Evolutionary conservation across 2,888 invertebrate species (phyloP), one percentile per base, ranked within the genome.

Genomic region (Drosophila bunnanda): DNA sequence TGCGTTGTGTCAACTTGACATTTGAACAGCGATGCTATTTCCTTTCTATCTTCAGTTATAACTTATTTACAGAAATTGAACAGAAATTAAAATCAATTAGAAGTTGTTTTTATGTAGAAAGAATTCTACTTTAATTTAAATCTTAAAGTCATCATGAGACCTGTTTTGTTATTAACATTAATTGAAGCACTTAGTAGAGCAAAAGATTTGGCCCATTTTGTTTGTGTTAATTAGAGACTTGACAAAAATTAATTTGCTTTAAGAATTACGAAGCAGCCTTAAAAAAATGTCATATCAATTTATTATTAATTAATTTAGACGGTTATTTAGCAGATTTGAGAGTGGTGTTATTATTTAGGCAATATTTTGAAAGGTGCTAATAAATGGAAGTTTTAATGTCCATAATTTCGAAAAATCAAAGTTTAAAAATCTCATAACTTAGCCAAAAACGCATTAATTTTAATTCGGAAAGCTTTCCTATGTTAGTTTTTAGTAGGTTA

Each of bases 1-100:
- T 69, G 69, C 66, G 43, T 60, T 32, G 57, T 22, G 52, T 36
- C 48, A 60, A 62, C 44, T 61, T 80, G 82, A 75, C 82, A 79
- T 80, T 82, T 80, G 28, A 13, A n/a, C 36, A 36, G 43, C 25
- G 10, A 2, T 20, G 32, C 48, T 2, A 5, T 17, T 30, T 8
- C 12, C 17, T 17, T 12, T 13, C 20, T n/a, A 44, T 56, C 36
- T 38, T 17, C 13, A 38, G 15, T 2, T 25, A 39, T n/a, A 28
- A 10, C 10, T 43, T 43, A 3, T 12, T 43, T 13, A 4, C 4
- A 15, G 2, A 28, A 46, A 46, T 46, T 2, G 4, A 50, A 32
- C 3, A 32, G 20, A 32, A 20, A 34, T 20, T 34, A 20, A 10
- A 1, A 5, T 34, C 9, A 10, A 50, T 34, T 32, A 28, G 13